Conservation (phyloP, 2,797 vertebrate species). For the Lagocephalus sceleratus region DNA sequence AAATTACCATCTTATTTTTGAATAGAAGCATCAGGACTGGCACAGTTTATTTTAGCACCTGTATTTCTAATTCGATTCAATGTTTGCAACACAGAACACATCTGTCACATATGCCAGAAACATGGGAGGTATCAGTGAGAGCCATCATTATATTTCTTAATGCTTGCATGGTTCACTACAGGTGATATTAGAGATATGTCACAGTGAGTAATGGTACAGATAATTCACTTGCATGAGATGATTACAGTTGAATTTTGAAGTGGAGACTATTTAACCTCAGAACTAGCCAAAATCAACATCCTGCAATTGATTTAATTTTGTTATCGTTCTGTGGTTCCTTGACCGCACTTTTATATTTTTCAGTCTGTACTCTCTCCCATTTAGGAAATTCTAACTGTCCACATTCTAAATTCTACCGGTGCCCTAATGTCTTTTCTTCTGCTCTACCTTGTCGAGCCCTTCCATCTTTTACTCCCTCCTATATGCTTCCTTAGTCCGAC, state of each 20-base stretch:
- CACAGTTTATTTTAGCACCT: constrained; percentile 12
- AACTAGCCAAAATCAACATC: background rate
- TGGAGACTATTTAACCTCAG: too few species aligned
- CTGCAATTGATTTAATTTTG: background rate
- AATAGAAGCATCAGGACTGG: too few species aligned
- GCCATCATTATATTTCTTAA: constrained; percentile 25
- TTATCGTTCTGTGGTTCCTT: background rate
- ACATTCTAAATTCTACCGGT: constrained; percentile 50
- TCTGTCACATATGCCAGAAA: constrained; percentile 33
- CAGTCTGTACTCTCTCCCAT: constrained; percentile 11
- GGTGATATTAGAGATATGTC: constrained; percentile 2
- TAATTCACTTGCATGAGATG: constrained; percentile 7
- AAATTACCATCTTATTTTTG: too few species aligned
- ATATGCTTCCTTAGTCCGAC: constrained; percentile 29
- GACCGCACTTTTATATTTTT: constrained; percentile 14
- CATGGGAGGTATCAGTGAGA: constrained; percentile 10
- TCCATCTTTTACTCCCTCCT: constrained; percentile 17
- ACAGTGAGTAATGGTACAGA: background rate
- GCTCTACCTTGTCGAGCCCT: constrained; percentile 49
- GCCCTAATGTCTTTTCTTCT: constrained; percentile 35
- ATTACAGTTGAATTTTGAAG: too few species aligned
- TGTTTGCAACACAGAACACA: constrained; percentile 17
- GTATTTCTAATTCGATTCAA: constrained; percentile 4
- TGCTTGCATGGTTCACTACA: constrained; percentile 8
- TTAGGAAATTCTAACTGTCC: constrained; percentile 9